Conservation (phyloP, 1,140 invertebrate genomes). For the Patella vulgata region DNA sequence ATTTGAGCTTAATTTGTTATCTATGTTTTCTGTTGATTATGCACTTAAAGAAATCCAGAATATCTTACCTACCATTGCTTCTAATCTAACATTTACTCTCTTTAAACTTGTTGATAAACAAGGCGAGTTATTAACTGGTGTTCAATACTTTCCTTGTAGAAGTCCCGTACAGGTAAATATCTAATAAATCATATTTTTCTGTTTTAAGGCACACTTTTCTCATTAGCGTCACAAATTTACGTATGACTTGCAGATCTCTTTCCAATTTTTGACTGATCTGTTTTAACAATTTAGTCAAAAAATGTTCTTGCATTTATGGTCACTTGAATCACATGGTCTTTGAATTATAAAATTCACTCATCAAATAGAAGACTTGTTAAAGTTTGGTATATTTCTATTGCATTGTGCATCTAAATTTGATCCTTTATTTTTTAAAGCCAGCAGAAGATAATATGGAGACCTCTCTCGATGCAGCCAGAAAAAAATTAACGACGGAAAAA, state of each 20-base stretch:
- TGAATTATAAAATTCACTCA: no score
- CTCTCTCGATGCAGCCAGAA: conserved; percentile 31
- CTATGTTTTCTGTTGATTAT: conserved; percentile 57
- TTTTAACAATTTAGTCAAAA: no score
- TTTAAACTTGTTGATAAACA: conserved; percentile 52
- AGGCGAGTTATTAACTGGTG: conserved; percentile 60
- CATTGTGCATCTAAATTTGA: no score
- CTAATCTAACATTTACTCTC: conserved; percentile 52
- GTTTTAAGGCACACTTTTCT: neutral
- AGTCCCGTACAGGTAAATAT: conserved; percentile 42
- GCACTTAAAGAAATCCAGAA: conserved; percentile 71
- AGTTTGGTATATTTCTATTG: no score
- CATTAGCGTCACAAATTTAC: no score
- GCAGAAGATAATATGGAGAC: conserved; percentile 34
- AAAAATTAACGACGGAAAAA: conserved; percentile 18
- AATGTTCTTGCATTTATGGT: no score
- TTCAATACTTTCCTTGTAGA: conserved; percentile 68
- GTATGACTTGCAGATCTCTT: no score
- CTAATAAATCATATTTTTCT: neutral
- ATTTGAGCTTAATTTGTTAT: conserved; percentile 35
- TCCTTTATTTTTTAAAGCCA: conserved; percentile 27
- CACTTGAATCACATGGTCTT: no score
- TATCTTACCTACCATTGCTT: conserved; percentile 55
- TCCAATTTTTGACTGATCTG: no score
- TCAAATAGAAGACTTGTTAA: no score